Percentiles rank a stretch among this genome's conserved stretches.
Conservation (phyloP, 1,140 invertebrate genomes). For the Anagrus nilaparvatae region DNA sequence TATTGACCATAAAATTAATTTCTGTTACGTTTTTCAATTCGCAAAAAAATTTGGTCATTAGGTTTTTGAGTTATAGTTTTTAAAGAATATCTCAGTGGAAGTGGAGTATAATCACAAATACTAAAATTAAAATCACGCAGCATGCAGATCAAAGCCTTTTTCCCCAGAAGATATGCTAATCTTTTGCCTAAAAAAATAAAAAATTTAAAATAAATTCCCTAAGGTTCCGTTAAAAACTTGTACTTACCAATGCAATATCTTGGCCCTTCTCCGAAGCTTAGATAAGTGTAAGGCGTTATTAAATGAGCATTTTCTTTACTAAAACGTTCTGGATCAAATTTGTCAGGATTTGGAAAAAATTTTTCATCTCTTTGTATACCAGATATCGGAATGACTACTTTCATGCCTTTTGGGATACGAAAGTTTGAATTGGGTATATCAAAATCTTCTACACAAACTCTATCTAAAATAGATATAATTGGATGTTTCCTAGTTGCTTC, state of each 20-base stretch:
- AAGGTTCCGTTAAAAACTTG: background rate
- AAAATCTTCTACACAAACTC: background rate
- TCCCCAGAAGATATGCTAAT: background rate
- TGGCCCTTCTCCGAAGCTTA: slow-evolving; percentile 48
- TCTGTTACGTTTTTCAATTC: background rate
- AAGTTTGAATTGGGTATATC: slow-evolving; percentile 3
- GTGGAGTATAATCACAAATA: background rate
- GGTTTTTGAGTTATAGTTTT: background rate
- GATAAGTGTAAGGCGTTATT: slow-evolving; percentile 34
- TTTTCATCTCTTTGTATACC: slow-evolving; percentile 32
- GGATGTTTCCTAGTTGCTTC: slow-evolving; percentile 8
- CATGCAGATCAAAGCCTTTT: background rate
- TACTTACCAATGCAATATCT: slow-evolving; percentile 46
- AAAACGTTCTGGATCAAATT: slow-evolving; percentile 53
- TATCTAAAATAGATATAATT: background rate
- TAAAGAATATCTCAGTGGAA: background rate
- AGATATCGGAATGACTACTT: slow-evolving; percentile 20
- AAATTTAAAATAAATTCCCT: background rate
- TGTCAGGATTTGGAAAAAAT: slow-evolving; percentile 45
- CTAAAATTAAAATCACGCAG: background rate
- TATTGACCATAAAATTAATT: background rate
- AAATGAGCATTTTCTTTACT: slow-evolving; percentile 30
- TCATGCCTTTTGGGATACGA: slow-evolving; percentile 22
- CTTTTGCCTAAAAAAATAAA: background rate
- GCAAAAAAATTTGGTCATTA: background rate